Percentiles rank a stretch among this genome's conserved stretches.
These are phyloP conservation scores for Cosmopolites sordidus DNA, from an alignment of 2,888 invertebrate genomes.

Conservation along the genomic window DNA sequence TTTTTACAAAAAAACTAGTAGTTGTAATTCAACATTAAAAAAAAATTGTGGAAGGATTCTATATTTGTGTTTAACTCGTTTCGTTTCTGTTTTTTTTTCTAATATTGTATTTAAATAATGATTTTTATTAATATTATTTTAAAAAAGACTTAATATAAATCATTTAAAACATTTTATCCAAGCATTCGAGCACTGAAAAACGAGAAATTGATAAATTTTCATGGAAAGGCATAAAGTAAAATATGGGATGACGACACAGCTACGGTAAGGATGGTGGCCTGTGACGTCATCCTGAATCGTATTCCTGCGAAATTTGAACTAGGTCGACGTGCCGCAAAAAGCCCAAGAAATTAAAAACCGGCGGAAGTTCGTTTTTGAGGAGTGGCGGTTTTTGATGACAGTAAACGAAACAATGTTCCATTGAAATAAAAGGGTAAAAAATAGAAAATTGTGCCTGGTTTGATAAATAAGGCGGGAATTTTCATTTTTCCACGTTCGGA, in stretches of 20 bases:
- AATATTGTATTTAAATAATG: too few relatives aligned
- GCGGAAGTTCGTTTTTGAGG: background rate
- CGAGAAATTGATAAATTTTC: background rate
- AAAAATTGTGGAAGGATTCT: too few relatives aligned
- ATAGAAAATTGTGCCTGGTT: background rate
- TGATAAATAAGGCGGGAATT: constrained; percentile 11
- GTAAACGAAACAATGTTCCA: too few relatives aligned
- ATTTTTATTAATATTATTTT: too few relatives aligned
- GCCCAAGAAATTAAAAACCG: background rate
- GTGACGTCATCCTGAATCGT: constrained; percentile 17
- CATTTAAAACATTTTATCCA: too few relatives aligned
- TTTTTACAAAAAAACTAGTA: too few relatives aligned
- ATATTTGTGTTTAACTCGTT: too few relatives aligned
- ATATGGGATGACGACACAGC: constrained; percentile 17
- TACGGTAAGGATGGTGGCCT: constrained; percentile 10
- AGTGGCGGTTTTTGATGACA: background rate
- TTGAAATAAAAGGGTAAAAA: background rate
- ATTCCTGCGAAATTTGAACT: background rate
- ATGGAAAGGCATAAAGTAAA: constrained; percentile 4
- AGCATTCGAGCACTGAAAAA: background rate
- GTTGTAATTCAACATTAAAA: too few relatives aligned
- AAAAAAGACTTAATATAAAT: too few relatives aligned
- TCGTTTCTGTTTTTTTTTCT: too few relatives aligned
- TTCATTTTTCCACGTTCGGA: constrained; percentile 18
- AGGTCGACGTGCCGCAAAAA: background rate